Base-by-base conservation (phyloP, 2,888 invertebrate genomes). In the Ligdia adustata region DNA sequence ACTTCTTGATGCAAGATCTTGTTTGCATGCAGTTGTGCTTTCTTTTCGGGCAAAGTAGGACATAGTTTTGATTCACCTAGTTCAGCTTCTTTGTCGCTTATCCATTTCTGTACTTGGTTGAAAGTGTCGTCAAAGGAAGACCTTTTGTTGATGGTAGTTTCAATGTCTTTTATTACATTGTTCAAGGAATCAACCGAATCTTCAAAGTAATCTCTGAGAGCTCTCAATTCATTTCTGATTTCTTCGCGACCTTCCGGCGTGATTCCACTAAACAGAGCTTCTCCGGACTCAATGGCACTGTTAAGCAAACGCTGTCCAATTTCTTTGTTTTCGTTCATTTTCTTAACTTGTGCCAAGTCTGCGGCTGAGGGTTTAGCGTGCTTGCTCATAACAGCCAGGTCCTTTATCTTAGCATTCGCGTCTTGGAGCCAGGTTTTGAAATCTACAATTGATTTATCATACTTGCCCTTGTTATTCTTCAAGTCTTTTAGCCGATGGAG, bases 91-190 rank as follows among this genome's bases (percentile, higher is more conserved):
- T 95, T 95, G 0, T 97, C 97, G 42, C 92, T 91, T 15, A 98
- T 92, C 96, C 98, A 98, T 70, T 94, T 93, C 59, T 95, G 94
- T 4, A 98, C 94, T 91, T 97, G 97, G 32, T 94, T 94, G 61
- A 96, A 95, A 54, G 96, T 97, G 64, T 98, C 98, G 75, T 98
- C 98, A 75, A 98, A 97, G 1, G 97, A 97, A 2, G 97, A 96
- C 79, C 98, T 93, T 65, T 98, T 97, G 74, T 97, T 95, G 52
- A 98, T 92, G 24, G 96, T 95, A 0, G 95, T 95, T 88, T 98
- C 98, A 9, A 97, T 94, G 65, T 95, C 94, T 76, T 97, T 97
- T 58, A 97, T 93, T 1, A 97, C 93, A 9, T 94, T 93, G 73
- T 96, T 97, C 0, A 97, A 93, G 76, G 95, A 94, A 75, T 96